phyloP scores from a whole-genome alignment of 2,888 invertebrate genomes.

The Epistrophe eligans region DNA sequence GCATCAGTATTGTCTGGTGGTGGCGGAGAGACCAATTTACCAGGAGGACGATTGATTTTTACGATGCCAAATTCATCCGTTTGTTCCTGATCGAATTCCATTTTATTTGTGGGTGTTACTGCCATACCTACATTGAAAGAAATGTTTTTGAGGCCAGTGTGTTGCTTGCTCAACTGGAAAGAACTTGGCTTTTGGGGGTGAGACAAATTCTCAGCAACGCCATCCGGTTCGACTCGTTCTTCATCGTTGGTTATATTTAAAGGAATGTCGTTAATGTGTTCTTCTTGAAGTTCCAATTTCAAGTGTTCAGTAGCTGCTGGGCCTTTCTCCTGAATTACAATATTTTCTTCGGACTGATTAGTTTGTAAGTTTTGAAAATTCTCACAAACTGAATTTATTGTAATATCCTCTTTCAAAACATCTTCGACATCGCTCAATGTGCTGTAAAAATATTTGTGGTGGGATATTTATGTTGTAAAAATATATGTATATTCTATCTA shows the following conservation, averaged over 20 bases:
- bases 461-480: conserved; percentile 33
- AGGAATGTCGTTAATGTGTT: conserved; percentile 35
- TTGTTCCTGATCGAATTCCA: conserved; percentile 83
- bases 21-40: conserved; percentile 79
- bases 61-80: conserved; percentile 82
- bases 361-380: conserved; percentile 76
- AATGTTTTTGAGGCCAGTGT: conserved; percentile 83
- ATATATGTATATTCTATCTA: background rate
- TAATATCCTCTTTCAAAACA: conserved; percentile 45
- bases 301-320: conserved; percentile 46
- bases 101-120: conserved; percentile 83
- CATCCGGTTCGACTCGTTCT: conserved; percentile 61
- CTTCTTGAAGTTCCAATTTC: conserved; percentile 35
- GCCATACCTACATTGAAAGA: conserved; percentile 83
- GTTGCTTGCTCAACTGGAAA: conserved; percentile 82
- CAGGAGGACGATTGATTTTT: conserved; percentile 82
- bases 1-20: conserved; percentile 81
- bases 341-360: conserved; percentile 52
- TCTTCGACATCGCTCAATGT: conserved; percentile 54
- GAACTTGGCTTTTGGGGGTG: conserved; percentile 79
- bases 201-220: conserved; percentile 77
- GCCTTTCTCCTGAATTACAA: conserved; percentile 23
- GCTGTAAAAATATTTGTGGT: conserved; percentile 61
- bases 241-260: conserved; percentile 30
- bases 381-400: conserved; percentile 73